Base-by-base conservation (phyloP, 1,140 invertebrate species). In the Drosophila sproati region DNA sequence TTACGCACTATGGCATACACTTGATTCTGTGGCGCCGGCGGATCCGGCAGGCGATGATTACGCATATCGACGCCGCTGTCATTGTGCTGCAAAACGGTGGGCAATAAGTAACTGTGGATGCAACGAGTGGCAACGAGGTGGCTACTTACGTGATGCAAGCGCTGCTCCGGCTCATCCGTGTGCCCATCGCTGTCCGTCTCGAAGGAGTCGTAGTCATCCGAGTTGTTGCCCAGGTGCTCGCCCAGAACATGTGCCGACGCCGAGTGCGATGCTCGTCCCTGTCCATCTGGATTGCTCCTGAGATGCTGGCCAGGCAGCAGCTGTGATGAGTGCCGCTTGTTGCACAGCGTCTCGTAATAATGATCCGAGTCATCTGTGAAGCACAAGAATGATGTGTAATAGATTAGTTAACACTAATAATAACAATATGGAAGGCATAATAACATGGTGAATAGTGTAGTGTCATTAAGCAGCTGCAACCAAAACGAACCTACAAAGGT, bases 201-300 rank as follows among this genome's bases (percentile, higher is more conserved):
- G 75, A 95, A 95, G 29, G 94, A 95, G 78, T 95, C 95, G 76
- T 94, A 94, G 80, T 95, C 94, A 60, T 94, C 94, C 12, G 90
- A 91, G 31, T 80, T 73, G 31, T 80, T 73, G 34, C 51, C 52
- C 8, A 80, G 59, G 7, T 77, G 85, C 41, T 88, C 73, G 2
- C 90, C 91, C 47, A 91, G 35, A 1, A 76, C 72, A 54, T 80
- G 91, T 3, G 87, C 82, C 5, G 90, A 91, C 0, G 66, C 68
- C 2, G 86, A 91, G 4, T 91, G 82, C 3, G 82, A 87, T 7
- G 66, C 55, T 20, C 76, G 73, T 5, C 73, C 20, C 10, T 8
- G 55, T 37, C 45, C 5, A 35, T 74, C 31, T 67, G 73, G 41
- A 68, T 50, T 35, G 5, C 47, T 47, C 56, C 59, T 79, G 29